These are phyloP conservation scores for Lissonota sp. DNA, from an alignment of 2,888 invertebrate species.

Conservation along the genomic window DNA sequence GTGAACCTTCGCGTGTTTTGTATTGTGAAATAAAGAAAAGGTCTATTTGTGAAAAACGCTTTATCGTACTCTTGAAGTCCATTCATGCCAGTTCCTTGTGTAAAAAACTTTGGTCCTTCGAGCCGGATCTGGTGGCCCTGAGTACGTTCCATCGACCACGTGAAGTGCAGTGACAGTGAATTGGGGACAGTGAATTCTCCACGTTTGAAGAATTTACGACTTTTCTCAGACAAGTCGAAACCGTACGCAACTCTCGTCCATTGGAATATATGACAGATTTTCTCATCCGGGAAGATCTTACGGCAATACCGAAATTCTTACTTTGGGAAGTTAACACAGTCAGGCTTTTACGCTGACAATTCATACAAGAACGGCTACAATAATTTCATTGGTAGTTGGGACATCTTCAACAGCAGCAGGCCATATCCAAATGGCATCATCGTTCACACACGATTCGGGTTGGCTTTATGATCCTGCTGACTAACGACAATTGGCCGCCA, in stretches of 20 bases:
- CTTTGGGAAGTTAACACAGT: neutral
- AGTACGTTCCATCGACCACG: too few species aligned
- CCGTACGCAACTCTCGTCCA: constrained; percentile 71
- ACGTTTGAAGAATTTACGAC: constrained; percentile 73
- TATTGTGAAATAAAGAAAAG: too few species aligned
- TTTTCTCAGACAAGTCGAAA: constrained; percentile 68
- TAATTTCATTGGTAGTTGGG: constrained; percentile 45
- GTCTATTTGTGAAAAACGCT: too few species aligned
- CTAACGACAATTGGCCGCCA: constrained; percentile 61
- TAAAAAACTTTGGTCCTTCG: too few species aligned
- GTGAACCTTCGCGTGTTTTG: too few species aligned
- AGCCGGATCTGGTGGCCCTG: too few species aligned
- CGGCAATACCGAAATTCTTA: constrained; percentile 67
- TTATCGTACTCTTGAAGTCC: too few species aligned
- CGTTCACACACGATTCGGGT: constrained; percentile 1
- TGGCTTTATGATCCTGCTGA: constrained; percentile 53
- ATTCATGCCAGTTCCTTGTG: too few species aligned
- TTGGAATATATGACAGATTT: constrained; percentile 69
- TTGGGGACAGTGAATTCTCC: constrained; percentile 37
- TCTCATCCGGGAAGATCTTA: constrained; percentile 68
- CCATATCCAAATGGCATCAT: constrained; percentile 53
- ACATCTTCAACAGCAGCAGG: constrained; percentile 33
- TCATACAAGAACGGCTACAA: constrained; percentile 29
- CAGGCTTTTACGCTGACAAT: constrained; percentile 69
- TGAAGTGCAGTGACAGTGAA: too few species aligned